Evolutionary conservation across 1,140 invertebrate species (phyloP).

Genomic region (Popillia japonica): DNA sequence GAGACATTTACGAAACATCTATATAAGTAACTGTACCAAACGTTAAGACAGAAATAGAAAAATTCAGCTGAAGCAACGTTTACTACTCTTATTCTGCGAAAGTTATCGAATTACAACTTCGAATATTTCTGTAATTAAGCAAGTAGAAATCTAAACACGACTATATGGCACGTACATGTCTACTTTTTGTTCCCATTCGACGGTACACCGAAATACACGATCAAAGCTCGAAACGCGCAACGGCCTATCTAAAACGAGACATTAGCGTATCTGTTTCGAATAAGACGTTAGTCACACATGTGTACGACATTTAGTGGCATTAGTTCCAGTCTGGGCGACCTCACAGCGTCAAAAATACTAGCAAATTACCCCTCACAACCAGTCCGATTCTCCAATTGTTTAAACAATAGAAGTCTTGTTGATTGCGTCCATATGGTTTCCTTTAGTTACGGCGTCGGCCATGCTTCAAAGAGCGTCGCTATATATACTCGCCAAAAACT

Average conservation of each 20-base stretch:
- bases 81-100: background rate
- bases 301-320: conserved; percentile 46
- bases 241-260: conserved; percentile 39
- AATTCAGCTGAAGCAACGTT: background rate
- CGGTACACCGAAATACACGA: conserved; percentile 30
- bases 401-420: conserved; percentile 51
- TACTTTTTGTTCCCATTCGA: background rate
- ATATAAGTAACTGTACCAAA: background rate
- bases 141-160: conserved; percentile 28
- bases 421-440: conserved; percentile 48
- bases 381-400: conserved; percentile 46
- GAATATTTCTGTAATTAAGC: conserved; percentile 35
- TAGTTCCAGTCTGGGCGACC: conserved; percentile 44
- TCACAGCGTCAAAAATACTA: conserved; percentile 44
- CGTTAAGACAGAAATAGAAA: conserved; percentile 7
- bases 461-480: conserved; percentile 44
- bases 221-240: conserved; percentile 31
- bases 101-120: conserved; percentile 8
- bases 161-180: conserved; percentile 1
- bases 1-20: too few relatives aligned
- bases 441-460: conserved; percentile 49
- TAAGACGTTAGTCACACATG: conserved; percentile 46
- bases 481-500: conserved; percentile 28
- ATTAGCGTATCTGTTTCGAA: conserved; percentile 45
- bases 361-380: conserved; percentile 44